Conservation (phyloP, 2,797 vertebrate species). For the Enteromius anoplus region DNA sequence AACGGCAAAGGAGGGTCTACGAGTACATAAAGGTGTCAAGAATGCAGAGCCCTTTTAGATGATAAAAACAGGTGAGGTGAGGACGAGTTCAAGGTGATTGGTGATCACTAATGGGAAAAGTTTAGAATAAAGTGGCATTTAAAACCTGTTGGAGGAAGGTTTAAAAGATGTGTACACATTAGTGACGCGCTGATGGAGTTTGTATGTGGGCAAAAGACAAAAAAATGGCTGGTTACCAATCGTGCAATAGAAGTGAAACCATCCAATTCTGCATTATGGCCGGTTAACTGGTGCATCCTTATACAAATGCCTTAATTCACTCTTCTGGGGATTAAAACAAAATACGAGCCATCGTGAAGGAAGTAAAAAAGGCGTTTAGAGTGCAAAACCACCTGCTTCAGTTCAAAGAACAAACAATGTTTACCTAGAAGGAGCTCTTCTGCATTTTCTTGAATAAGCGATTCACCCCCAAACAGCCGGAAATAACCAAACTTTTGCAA, state of each 20-base stretch:
- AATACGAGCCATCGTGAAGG: background rate
- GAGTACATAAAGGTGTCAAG: constrained; percentile 22
- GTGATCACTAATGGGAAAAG: background rate
- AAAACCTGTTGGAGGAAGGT: background rate
- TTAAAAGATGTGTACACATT: background rate
- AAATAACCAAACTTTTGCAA: constrained; percentile 24
- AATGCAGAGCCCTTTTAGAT: constrained; percentile 7
- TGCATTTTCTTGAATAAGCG: constrained; percentile 13
- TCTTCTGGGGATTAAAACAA: background rate
- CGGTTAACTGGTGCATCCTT: no score
- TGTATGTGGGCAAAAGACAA: no score
- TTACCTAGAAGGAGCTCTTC: background rate
- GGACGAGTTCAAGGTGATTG: constrained; percentile 36
- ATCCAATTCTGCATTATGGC: no score
- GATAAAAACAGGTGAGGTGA: background rate
- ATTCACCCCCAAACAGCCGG: constrained; percentile 11
- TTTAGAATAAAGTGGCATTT: background rate
- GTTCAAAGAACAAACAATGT: constrained; percentile 21
- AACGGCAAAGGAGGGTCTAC: constrained; percentile 14
- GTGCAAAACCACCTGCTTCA: constrained; percentile 3
- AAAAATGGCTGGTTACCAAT: no score
- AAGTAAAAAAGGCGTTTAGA: background rate
- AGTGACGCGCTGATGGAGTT: no score
- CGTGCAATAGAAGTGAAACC: no score
- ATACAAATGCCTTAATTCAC: background rate